Evolutionary conservation across 2,113 vertebrate genomes (phyloP).

Genomic region (Sminthopsis crassicaudata): DNA sequence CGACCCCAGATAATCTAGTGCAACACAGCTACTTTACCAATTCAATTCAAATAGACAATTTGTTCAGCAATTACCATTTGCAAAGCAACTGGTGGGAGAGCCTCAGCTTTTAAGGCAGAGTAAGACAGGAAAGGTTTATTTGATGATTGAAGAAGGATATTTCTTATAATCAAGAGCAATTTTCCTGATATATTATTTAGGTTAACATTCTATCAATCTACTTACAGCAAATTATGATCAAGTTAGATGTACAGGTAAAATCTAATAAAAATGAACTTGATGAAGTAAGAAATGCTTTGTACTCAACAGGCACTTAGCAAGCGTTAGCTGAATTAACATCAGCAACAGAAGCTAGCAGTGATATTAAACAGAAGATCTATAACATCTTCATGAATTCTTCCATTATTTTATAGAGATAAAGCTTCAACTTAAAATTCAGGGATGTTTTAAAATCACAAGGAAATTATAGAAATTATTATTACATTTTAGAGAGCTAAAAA

Average conservation of each 20-base stretch:
- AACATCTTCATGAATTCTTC: slow-evolving; percentile 18
- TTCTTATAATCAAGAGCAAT: background rate
- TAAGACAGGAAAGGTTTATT: background rate
- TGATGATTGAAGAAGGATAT: background rate
- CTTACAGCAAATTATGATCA: slow-evolving; percentile 31
- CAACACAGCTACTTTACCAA: background rate
- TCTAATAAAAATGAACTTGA: background rate
- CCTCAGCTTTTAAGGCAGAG: background rate
- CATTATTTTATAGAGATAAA: slow-evolving; percentile 12
- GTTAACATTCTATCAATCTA: slow-evolving; percentile 58
- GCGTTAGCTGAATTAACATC: background rate
- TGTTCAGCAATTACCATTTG: background rate
- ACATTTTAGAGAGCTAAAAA: background rate
- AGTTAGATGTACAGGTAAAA: slow-evolving; percentile 54
- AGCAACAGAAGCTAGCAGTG: slow-evolving; percentile 27
- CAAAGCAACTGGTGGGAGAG: background rate
- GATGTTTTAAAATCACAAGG: background rate
- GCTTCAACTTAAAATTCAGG: slow-evolving; percentile 30
- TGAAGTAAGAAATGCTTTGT: background rate
- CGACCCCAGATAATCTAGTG: background rate
- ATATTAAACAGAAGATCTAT: slow-evolving; percentile 15
- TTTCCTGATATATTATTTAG: slow-evolving; percentile 31
- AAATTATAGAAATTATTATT: background rate
- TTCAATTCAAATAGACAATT: background rate
- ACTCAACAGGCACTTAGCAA: background rate